Conservation (phyloP, 2,113 vertebrate genomes). For the Solea senegalensis region DNA sequence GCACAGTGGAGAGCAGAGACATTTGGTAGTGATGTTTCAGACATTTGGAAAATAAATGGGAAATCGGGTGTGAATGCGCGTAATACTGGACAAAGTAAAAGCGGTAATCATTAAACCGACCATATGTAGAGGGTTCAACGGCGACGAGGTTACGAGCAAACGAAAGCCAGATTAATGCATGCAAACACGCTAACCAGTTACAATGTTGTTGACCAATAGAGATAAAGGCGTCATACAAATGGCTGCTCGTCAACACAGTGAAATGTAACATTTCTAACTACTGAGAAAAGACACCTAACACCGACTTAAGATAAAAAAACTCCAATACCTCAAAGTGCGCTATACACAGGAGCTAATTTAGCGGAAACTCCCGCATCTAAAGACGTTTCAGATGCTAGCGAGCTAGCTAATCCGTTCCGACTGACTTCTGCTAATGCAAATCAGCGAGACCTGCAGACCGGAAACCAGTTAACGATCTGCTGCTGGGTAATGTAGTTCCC, state of each 20-base stretch:
- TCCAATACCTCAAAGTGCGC: conserved; percentile 43
- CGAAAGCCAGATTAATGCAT: conserved; percentile 4
- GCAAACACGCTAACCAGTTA: conserved; percentile 30
- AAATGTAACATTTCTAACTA: neutral
- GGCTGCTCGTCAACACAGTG: neutral
- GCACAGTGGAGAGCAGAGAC: neutral
- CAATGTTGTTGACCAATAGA: conserved; percentile 13
- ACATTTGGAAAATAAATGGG: neutral
- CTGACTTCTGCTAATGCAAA: conserved; percentile 70
- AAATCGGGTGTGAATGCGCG: neutral
- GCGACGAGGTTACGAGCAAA: conserved; percentile 18
- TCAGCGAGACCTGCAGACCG: conserved; percentile 15
- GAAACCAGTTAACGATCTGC: neutral
- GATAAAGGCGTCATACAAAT: neutral
- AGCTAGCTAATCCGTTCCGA: conserved; percentile 74
- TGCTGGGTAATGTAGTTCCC: conserved; percentile 67
- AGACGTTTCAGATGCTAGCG: conserved; percentile 55
- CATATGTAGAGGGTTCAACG: neutral
- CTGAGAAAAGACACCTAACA: neutral
- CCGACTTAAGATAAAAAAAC: neutral
- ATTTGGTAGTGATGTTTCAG: neutral
- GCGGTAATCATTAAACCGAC: neutral
- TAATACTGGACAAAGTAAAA: neutral
- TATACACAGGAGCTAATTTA: conserved; percentile 34
- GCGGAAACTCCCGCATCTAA: conserved; percentile 51